Evolutionary conservation across 2,113 vertebrate genomes (phyloP), one percentile per base, ranked within the genome.

Genomic region (Astur gentilis): DNA sequence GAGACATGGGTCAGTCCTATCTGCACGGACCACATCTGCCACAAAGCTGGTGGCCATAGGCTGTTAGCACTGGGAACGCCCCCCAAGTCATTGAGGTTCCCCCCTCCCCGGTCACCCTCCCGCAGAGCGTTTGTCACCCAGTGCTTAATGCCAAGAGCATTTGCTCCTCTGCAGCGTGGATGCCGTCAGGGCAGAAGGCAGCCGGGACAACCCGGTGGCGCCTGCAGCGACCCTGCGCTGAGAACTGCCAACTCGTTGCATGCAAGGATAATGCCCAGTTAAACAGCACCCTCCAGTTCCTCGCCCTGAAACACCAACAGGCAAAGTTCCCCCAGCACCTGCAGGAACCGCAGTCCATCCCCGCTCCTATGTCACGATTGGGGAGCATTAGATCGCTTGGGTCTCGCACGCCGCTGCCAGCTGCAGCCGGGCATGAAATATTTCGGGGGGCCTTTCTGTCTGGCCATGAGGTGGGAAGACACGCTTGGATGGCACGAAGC

Each of bases 361-460:
- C 50, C 3, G 0, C n/a, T 69, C 23, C 49, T 0, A 0, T 9
- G 52, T 9, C 0, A 1, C 70, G 40, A 14, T 0, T 1, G 0
- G 88, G 47, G 32, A 44, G 4, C n/a, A 0, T 70, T 5, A 2
- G 54, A 29, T 17, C 18, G 0, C 55, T 5, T 13, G 64, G 49
- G 20, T 54, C 50, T 62, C 6, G 1, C 10, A 2, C 0, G 1
- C 25, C 17, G 72, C 66, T 81, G 80, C 71, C 86, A 23, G 38
- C 44, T 76, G 29, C 83, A 82, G 61, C 54, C 0, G 1, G 49
- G 49, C 3, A 4, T 27, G 73, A 25, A 71, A 32, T 10, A 25
- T 58, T 49, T 14, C 0, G 1, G 78, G 50, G 50, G 45, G 17
- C 44, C 9, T 0, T 36, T 50, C 50, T 42, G 29, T 9, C 25